phyloP scores from a whole-genome alignment of 2,797 vertebrate genomes.

The Pseudochromis fuscus region DNA sequence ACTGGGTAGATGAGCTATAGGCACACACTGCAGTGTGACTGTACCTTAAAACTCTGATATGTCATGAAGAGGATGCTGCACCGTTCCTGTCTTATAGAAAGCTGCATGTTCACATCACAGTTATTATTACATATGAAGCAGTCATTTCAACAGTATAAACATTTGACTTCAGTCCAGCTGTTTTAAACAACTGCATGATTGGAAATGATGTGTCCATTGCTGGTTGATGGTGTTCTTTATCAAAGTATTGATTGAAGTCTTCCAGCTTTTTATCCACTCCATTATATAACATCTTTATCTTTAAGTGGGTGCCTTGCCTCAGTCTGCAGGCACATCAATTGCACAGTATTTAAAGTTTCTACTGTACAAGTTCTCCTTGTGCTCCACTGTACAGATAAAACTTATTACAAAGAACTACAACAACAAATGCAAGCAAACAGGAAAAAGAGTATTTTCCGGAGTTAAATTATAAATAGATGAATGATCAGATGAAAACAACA shows the following conservation, averaged over 20 bases:
- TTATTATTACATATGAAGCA: not conserved
- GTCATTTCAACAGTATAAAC: not conserved
- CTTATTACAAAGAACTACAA: slow-evolving; percentile 45
- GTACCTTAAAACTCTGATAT: slow-evolving; percentile 11
- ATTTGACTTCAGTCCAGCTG: too few relatives aligned
- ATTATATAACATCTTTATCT: not conserved
- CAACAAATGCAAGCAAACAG: slow-evolving; percentile 68
- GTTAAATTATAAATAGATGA: slow-evolving; percentile 76
- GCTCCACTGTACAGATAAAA: slow-evolving; percentile 43
- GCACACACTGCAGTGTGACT: not conserved
- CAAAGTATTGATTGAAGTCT: not conserved
- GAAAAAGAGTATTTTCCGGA: slow-evolving; percentile 56
- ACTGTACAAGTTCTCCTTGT: slow-evolving; percentile 26
- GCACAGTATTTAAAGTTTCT: slow-evolving; percentile 28
- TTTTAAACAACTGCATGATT: not conserved
- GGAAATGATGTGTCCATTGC: not conserved
- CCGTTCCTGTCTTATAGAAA: slow-evolving; percentile 13
- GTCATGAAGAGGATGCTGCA: not conserved
- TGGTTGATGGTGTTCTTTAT: not conserved
- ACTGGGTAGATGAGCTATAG: slow-evolving; percentile 5
- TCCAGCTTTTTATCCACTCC: not conserved
- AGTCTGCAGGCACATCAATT: not conserved
- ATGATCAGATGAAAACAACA: slow-evolving; percentile 80
- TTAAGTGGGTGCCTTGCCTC: not conserved
- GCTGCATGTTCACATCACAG: not conserved